Base-by-base conservation (phyloP, 2,888 invertebrate genomes). In the Panorpa germanica region DNA sequence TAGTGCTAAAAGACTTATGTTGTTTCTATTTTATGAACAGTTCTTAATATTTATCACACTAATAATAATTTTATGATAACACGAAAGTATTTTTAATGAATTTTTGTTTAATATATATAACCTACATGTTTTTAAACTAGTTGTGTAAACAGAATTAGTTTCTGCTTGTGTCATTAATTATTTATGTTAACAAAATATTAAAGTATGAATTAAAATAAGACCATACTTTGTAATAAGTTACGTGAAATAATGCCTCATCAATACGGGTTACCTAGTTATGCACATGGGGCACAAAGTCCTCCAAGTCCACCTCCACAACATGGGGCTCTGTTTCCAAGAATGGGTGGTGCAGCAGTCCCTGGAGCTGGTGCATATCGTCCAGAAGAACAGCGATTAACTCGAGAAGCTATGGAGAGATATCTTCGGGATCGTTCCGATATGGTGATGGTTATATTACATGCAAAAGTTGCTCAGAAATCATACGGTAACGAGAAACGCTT, bases 401-500 rank as follows among this genome's bases (percentile, higher is more conserved):
- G 86, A 35, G 90, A 91, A 43, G 83, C 88, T 21, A 98, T 98
- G 98, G 85, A 88, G 52, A 74, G 86, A 33, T 98, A 98, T 53
- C 65, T 98, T 43, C 69, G 86, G 33, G 91, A 93, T 49, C 69
- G 90, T 42, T 82, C 83, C 43, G 91, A 91, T 53, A 90, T 91
- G 83, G 77, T 88, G 13, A 80, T 98, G 34, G 90, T 95, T 29
- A 95, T 98, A 44, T 63, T 96, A 33, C 98, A 98, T 57, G 98
- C 98, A 27, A 98, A 98, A 67, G 98, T 98, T 28, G 98, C 98
- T 18, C 98, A 99, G 56, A 99, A 99, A 51, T 96, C 95, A 0
- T 98, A 98, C 50, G 98, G 98, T 39, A 98, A 96, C 53, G 98
- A 99, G 51, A 99, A 99, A 55, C 67, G 98, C 37, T 98, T 99